Evolutionary conservation across 2,888 invertebrate genomes (phyloP), one percentile per base, ranked within the genome.

Genomic region (Stenchaetothrips biformis): DNA sequence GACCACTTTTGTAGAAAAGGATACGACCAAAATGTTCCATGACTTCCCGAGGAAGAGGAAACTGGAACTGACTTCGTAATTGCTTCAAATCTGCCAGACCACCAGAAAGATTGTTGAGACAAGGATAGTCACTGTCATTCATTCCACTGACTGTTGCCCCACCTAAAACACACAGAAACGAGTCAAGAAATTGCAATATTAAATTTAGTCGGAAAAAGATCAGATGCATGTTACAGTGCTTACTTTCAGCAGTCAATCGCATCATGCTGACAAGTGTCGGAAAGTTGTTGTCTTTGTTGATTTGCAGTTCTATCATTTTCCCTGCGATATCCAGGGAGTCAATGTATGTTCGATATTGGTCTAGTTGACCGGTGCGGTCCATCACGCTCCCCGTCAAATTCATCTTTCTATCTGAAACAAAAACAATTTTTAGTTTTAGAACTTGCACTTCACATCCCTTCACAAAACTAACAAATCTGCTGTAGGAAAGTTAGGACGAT

Each of bases 11-110:
- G 37, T 47, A 47, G 18, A 81, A 90, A 92, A 92, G 92, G 93
- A 93, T 94, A 97, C 97, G 95, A 84, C 94, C 93, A 89, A 97
- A 96, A 87, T 98, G 96, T 88, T 98, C 97, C 88, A 97, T 91
- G 82, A 98, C 93, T 89, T 98, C 98, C 11, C 94, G 92, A 47
- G 98, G 98, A 80, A 98, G 89, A 16, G 97, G 95, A 82, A 96
- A 92, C 89, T 94, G 95, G 85, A 92, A 94, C 47, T 94, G 88
- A 82, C 93, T 92, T 85, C 92, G 92, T 84, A 97, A 89, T 86
- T 96, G 94, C 82, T 92, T 92, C 83, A 96, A 89, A 84, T 91
- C 92, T 82, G 90, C 89, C 82, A 91, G 89, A 82, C 93, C 92
- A 83, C 92, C 88, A 27, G 92, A 89, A 79, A 93, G 87, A 48